Evolutionary conservation across 2,113 vertebrate genomes (phyloP).

Genomic region (Chlorodrepanis virens): DNA sequence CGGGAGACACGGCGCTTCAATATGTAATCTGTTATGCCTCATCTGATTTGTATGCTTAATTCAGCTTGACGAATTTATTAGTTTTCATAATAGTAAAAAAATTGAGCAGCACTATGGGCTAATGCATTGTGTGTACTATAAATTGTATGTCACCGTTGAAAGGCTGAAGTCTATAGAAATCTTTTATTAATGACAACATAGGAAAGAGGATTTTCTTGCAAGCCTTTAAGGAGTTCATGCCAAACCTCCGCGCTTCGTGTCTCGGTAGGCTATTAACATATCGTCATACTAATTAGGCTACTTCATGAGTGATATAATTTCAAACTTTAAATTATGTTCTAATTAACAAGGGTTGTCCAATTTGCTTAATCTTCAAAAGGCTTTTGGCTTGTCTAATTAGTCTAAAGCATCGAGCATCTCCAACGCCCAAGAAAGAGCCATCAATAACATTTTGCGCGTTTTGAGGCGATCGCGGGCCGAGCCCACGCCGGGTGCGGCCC

Average conservation of each 20-base stretch:
- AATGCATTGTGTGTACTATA: constrained; percentile 81
- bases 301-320: constrained; percentile 89
- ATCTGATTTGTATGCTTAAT: constrained; percentile 86
- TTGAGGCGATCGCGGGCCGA: background rate
- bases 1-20: constrained; percentile 82
- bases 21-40: constrained; percentile 83
- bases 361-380: constrained; percentile 86
- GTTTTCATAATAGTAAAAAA: constrained; percentile 83
- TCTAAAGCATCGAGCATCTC: constrained; percentile 75
- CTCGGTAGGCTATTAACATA: constrained; percentile 87
- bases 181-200: constrained; percentile 84
- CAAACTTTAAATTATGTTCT: constrained; percentile 89
- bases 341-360: constrained; percentile 91
- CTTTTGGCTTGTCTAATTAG: constrained; percentile 80
- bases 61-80: constrained; percentile 87
- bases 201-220: constrained; percentile 74
- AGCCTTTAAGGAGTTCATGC: constrained; percentile 78
- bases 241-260: constrained; percentile 73
- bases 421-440: constrained; percentile 65
- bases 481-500: background rate
- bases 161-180: constrained; percentile 80
- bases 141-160: constrained; percentile 81
- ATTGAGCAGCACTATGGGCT: constrained; percentile 75
- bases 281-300: constrained; percentile 87
- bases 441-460: constrained; percentile 21